Evolutionary conservation across 2,797 vertebrate species (phyloP), one percentile per base, ranked within the genome.

Genomic region (Micrastur ruficollis): DNA sequence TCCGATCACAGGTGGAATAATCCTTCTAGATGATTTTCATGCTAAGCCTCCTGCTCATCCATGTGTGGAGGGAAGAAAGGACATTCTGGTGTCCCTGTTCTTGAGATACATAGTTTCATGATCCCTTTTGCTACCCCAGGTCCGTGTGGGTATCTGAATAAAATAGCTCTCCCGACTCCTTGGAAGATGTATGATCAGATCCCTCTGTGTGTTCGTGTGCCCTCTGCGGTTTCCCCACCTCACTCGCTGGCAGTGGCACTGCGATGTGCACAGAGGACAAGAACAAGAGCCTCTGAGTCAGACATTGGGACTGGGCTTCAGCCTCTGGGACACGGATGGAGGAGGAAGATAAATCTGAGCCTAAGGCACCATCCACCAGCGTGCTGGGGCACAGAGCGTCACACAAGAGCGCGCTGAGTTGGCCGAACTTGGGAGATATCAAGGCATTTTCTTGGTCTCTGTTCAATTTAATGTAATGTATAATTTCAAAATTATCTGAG

Each of bases 181-280:
- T 59, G 61, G 61, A 66, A 66, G 52, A 34, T 18, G 18, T 14
- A 18, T 14, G 29, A 23, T 53, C 47, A 26, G 29, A 66, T 36
- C 44, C 11, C 20, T 4, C 12, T 20, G 38, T 8, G 27, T 52
- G n/a, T 46, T 52, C 5, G 3, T 66, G 66, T 38, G 15, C 38
- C 6, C 1, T 11, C 25, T 26, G 36, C 36, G 29, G 23, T 58
- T 49, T 56, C 66, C 50, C 5, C 22, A 3, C 9, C 10, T 32
- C 3, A 6, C 40, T 42, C 0, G 3, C 50, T 61, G 58, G 8
- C 46, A 32, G 25, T 34, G 67, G 34, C 40, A 11, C 44, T 14
- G 17, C 0, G 10, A 6, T 1, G 2, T 53, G n/a, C 19, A 5
- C 12, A 0, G 1, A 23, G 25, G 38, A n/a, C 1, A 2, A 34